A percentile compares a stretch with the other conserved stretches of the same genome.
phyloP scores from a whole-genome alignment of 2,888 invertebrate species.

The Mesodorylaimus sp. region DNA sequence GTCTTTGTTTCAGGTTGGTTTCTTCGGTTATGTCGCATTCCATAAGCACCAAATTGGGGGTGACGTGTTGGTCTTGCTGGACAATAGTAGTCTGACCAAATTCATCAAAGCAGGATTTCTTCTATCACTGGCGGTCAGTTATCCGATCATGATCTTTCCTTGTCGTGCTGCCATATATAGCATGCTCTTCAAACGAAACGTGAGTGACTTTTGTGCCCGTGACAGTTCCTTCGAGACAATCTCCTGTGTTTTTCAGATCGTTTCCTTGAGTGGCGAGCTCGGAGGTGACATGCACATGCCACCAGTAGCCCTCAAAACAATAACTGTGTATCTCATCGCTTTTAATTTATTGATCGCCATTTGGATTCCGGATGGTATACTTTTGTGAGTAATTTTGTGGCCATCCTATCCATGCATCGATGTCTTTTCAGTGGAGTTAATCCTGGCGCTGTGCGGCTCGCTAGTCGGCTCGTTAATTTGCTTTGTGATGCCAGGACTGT shows the following conservation, averaged over 20 bases:
- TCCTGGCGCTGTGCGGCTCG: slow-evolving; percentile 78
- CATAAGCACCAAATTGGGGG: slow-evolving; percentile 48
- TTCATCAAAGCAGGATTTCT: slow-evolving; percentile 84
- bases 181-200: slow-evolving; percentile 44
- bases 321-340: slow-evolving; percentile 43
- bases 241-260: not conserved
- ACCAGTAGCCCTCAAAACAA: slow-evolving; percentile 4
- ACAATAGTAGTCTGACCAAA: slow-evolving; percentile 57
- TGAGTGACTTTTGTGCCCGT: not conserved
- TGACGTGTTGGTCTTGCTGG: slow-evolving; percentile 70
- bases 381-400: not conserved
- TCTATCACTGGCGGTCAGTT: slow-evolving; percentile 79
- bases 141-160: slow-evolving; percentile 88
- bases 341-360: slow-evolving; percentile 60
- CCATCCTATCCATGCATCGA: not conserved
- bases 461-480: slow-evolving; percentile 85
- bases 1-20: slow-evolving; percentile 48
- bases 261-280: not conserved
- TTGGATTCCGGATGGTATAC: slow-evolving; percentile 58
- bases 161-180: slow-evolving; percentile 82
- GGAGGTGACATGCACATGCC: not conserved
- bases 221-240: not conserved
- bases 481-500: slow-evolving; percentile 72
- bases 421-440: slow-evolving; percentile 46
- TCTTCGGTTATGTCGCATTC: slow-evolving; percentile 82